These are phyloP conservation scores for Sylvietta virens DNA, from an alignment of 2,113 vertebrate species.

Conservation along the genomic window DNA sequence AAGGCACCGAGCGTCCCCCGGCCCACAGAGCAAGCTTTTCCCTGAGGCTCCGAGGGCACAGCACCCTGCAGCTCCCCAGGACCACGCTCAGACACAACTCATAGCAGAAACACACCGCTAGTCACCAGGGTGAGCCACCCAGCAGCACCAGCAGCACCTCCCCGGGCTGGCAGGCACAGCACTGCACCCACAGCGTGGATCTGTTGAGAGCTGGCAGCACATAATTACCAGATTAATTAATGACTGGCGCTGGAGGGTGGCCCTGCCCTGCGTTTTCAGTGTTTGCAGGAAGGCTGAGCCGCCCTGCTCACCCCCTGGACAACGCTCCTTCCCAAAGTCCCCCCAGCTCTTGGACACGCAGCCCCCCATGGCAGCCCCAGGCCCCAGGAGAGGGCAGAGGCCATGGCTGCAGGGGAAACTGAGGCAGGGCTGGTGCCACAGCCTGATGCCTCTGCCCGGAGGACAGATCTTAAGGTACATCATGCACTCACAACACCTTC, in stretches of 20 bases:
- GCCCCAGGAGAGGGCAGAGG: accelerated
- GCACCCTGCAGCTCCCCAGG: background rate
- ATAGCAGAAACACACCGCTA: background rate
- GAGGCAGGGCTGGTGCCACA: background rate
- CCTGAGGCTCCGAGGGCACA: background rate
- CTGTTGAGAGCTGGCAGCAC: background rate
- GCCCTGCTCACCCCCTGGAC: background rate
- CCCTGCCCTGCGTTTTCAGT: background rate
- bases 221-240: background rate
- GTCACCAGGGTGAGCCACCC: background rate
- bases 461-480: background rate
- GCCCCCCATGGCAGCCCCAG: background rate
- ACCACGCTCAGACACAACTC: background rate
- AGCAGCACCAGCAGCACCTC: background rate
- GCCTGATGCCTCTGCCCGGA: background rate
- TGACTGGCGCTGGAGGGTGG: accelerated
- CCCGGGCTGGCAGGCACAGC: background rate
- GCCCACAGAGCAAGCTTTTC: background rate
- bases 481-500: background rate
- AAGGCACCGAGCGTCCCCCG: accelerated
- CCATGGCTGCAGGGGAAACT: background rate
- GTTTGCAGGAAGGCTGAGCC: background rate
- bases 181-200: accelerated
- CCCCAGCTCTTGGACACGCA: background rate
- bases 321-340: background rate